These are phyloP conservation scores for Entelurus aequoreus DNA, from an alignment of 2,113 vertebrate species.

Conservation along the genomic window DNA sequence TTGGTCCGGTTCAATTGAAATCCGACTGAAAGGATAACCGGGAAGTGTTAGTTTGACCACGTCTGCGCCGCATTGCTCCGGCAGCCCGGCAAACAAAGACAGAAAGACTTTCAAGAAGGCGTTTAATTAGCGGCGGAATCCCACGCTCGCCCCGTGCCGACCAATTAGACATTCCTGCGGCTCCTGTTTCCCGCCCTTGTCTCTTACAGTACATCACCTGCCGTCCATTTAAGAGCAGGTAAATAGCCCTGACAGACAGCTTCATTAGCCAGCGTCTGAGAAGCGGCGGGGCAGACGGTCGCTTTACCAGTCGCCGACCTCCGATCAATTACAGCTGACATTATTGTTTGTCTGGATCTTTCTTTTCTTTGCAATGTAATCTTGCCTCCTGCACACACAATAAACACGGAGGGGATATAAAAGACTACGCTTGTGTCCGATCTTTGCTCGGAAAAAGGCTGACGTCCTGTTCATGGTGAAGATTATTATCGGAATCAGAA, in stretches of 20 bases:
- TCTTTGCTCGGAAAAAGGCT: constrained; percentile 39
- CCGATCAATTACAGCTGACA: constrained; percentile 80
- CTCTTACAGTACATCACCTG: constrained; percentile 76
- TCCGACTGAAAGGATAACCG: constrained; percentile 62
- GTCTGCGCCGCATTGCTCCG: constrained; percentile 69
- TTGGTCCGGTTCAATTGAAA: constrained; percentile 62
- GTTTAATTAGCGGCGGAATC: constrained; percentile 77
- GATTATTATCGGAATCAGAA: constrained; percentile 44
- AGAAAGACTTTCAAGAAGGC: constrained; percentile 79
- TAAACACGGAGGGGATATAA: constrained; percentile 88
- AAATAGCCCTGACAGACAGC: constrained; percentile 80
- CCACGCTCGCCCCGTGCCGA: constrained; percentile 68
- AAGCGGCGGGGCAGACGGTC: constrained; percentile 74
- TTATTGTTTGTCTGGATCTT: constrained; percentile 73
- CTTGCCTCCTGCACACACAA: constrained; percentile 79
- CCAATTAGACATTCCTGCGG: constrained; percentile 79
- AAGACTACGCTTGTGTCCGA: constrained; percentile 46
- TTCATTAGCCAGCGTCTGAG: constrained; percentile 79
- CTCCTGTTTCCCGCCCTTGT: constrained; percentile 74
- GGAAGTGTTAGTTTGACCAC: constrained; percentile 74
- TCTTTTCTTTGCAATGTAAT: constrained; percentile 75
- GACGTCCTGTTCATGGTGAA: constrained; percentile 45
- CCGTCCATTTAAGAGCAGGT: constrained; percentile 78
- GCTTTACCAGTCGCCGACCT: constrained; percentile 77
- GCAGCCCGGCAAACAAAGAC: constrained; percentile 75